A percentile compares a stretch with the other conserved stretches of the same genome.
Conservation (phyloP, 2,797 vertebrate genomes). For the Peromyscus attwateri region DNA sequence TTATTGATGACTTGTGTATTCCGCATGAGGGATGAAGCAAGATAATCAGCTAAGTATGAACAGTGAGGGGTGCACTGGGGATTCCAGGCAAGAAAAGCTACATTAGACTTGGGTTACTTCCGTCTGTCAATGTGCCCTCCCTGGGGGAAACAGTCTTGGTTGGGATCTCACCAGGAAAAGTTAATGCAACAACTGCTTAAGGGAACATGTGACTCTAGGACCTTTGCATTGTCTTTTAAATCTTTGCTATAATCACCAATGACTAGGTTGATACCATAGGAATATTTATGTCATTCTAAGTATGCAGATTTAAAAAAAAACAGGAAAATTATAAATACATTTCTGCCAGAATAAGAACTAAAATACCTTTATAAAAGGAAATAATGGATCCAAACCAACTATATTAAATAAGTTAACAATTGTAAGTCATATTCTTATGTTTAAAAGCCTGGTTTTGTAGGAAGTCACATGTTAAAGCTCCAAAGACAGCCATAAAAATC, state of each 20-base stretch:
- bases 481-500: background rate
- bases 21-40: background rate
- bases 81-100: background rate
- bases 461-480: background rate
- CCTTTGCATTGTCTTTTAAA: background rate
- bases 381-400: background rate
- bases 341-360: slow-evolving; percentile 17
- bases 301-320: background rate
- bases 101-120: background rate
- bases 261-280: background rate
- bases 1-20: background rate
- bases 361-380: background rate
- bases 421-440: background rate
- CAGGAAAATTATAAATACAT: background rate
- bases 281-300: background rate
- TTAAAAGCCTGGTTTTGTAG: background rate
- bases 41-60: background rate
- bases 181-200: background rate
- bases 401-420: background rate
- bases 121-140: background rate
- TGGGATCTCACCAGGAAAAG: background rate
- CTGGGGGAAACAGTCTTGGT: background rate
- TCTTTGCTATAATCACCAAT: background rate
- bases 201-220: background rate
- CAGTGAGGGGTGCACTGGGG: background rate